Percentiles rank a stretch among this genome's conserved stretches.
Evolutionary conservation across 2,888 invertebrate species (phyloP).

Genomic region (Cheilosia vernalis): DNA sequence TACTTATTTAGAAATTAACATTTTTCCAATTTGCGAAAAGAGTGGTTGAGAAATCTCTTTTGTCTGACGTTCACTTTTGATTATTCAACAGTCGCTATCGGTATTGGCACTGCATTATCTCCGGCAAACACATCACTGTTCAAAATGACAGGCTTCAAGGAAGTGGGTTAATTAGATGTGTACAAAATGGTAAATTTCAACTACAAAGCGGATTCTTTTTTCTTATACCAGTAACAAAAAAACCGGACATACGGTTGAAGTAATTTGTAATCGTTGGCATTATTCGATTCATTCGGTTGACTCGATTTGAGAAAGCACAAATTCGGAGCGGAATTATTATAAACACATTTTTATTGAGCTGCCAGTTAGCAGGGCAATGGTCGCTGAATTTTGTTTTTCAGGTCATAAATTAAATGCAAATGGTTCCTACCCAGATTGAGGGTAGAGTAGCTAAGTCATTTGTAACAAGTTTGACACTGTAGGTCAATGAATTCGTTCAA

Average conservation of each 20-base stretch:
- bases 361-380: constrained; percentile 3
- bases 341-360: neutral
- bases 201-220: neutral
- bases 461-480: constrained; percentile 10
- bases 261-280: neutral
- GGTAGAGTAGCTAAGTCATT: neutral
- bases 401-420: constrained; percentile 8
- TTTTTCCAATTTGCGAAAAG: no score
- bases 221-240: neutral
- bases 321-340: neutral
- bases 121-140: no score
- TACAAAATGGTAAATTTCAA: no score
- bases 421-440: neutral
- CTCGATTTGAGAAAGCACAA: neutral
- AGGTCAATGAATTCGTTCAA: constrained; percentile 8
- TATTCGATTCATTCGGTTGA: neutral
- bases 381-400: constrained; percentile 3
- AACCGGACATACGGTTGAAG: neutral
- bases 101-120: no score
- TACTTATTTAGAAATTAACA: no score
- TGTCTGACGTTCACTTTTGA: no score
- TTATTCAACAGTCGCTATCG: no score
- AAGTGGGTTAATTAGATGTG: no score
- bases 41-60: no score
- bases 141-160: no score